These are phyloP conservation scores for Apeira syringaria DNA, from an alignment of 2,888 invertebrate species.

Conservation along the genomic window DNA sequence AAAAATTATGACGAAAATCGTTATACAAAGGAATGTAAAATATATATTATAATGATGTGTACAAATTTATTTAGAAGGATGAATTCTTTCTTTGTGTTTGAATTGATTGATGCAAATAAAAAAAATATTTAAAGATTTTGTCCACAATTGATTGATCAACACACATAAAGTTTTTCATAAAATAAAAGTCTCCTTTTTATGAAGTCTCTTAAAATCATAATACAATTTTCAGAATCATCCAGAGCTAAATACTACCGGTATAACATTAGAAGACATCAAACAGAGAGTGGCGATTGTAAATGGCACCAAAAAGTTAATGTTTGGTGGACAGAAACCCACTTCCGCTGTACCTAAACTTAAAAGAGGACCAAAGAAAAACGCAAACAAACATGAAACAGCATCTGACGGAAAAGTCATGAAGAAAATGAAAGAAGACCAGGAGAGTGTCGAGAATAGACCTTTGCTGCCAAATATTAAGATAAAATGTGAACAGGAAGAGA, in stretches of 20 bases:
- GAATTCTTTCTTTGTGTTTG: no score
- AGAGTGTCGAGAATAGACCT: conserved; percentile 60
- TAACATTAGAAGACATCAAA: conserved; percentile 85
- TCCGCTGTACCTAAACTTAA: conserved; percentile 56
- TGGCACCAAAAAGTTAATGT: conserved; percentile 79
- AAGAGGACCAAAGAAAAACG: conserved; percentile 62
- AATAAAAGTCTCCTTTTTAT: no score
- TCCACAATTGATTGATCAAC: no score
- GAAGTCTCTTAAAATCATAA: no score
- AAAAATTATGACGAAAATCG: no score
- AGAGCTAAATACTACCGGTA: conserved; percentile 90
- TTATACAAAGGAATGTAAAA: no score
- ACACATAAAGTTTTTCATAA: no score
- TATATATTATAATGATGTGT: no score
- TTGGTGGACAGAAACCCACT: conserved; percentile 67
- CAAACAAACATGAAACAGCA: conserved; percentile 44
- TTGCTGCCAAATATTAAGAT: conserved; percentile 70
- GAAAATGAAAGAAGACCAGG: conserved; percentile 65
- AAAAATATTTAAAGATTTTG: no score
- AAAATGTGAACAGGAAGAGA: conserved; percentile 69
- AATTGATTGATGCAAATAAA: no score
- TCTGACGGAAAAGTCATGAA: conserved; percentile 48
- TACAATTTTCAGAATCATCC: conserved; percentile 84
- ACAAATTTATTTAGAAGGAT: no score
- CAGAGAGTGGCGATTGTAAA: conserved; percentile 79